These are phyloP conservation scores for Mycalesis mineus DNA, from an alignment of 2,888 invertebrate species.

Conservation along the genomic window DNA sequence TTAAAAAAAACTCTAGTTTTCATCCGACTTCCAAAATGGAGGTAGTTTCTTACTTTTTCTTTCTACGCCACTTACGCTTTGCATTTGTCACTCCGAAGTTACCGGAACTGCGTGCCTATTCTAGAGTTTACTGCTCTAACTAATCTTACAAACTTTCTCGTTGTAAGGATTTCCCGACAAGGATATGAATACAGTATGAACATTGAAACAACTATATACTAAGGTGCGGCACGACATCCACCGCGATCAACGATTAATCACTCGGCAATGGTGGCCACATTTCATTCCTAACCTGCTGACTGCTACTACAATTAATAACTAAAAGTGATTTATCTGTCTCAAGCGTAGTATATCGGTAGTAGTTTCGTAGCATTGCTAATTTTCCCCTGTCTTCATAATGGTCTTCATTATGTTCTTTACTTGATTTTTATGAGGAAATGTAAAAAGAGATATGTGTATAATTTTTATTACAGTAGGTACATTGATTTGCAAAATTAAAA, in stretches of 20 bases:
- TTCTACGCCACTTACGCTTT: too few species aligned
- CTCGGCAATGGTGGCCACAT: conserved; percentile 40
- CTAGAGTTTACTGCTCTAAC: background rate
- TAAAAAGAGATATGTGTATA: too few species aligned
- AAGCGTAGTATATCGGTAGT: background rate
- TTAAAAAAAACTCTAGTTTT: too few species aligned
- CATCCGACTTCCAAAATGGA: too few species aligned
- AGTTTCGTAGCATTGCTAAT: background rate
- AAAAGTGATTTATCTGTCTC: conserved; percentile 2
- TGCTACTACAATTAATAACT: conserved; percentile 14
- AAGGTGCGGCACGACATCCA: conserved; percentile 36
- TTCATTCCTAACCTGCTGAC: conserved; percentile 31
- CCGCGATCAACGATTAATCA: conserved; percentile 63
- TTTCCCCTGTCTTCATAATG: background rate
- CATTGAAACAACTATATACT: background rate
- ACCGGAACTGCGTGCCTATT: background rate
- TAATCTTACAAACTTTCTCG: background rate
- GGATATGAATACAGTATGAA: background rate
- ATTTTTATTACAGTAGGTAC: too few species aligned
- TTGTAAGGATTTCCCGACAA: background rate
- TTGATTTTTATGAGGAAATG: too few species aligned
- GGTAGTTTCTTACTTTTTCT: too few species aligned
- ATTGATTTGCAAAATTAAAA: too few species aligned
- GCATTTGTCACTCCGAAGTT: background rate
- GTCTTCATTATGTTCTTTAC: too few species aligned